These are phyloP conservation scores for Ophioninae sp. DNA, from an alignment of 2,888 invertebrate species.

Conservation along the genomic window DNA sequence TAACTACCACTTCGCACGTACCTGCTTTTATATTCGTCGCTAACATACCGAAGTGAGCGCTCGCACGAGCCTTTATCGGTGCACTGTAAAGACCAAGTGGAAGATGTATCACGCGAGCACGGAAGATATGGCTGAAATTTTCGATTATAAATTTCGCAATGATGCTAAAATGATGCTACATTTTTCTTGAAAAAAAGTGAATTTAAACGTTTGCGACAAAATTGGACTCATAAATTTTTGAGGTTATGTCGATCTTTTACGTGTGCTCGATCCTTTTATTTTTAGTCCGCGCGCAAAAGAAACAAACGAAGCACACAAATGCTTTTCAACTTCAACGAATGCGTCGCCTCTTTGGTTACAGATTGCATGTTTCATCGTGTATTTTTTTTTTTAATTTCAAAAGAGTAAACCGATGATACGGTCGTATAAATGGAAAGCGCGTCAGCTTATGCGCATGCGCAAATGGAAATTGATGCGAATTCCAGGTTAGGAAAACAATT, in stretches of 20 bases:
- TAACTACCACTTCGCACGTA: slow-evolving; percentile 20
- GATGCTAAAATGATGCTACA: too few relatives aligned
- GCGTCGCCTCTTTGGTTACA: too few relatives aligned
- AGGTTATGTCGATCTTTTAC: too few relatives aligned
- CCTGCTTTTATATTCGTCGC: not conserved
- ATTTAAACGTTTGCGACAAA: too few relatives aligned
- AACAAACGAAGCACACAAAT: not conserved
- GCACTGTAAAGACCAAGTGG: not conserved
- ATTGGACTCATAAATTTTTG: too few relatives aligned
- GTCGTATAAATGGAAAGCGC: not conserved
- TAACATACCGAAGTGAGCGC: not conserved
- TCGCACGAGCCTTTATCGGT: not conserved
- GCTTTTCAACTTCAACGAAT: too few relatives aligned
- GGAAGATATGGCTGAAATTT: too few relatives aligned
- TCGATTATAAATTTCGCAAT: too few relatives aligned
- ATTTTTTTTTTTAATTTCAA: not conserved
- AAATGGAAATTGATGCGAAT: not conserved
- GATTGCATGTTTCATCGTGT: not conserved
- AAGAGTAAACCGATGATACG: not conserved
- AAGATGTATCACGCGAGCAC: too few relatives aligned
- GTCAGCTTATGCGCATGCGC: not conserved
- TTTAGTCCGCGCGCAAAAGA: not conserved
- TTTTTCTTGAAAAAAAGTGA: too few relatives aligned
- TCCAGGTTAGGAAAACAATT: not conserved
- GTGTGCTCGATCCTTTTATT: not conserved